Evolutionary conservation across 2,797 vertebrate species (phyloP).

Genomic region (Melopsittacus undulatus): DNA sequence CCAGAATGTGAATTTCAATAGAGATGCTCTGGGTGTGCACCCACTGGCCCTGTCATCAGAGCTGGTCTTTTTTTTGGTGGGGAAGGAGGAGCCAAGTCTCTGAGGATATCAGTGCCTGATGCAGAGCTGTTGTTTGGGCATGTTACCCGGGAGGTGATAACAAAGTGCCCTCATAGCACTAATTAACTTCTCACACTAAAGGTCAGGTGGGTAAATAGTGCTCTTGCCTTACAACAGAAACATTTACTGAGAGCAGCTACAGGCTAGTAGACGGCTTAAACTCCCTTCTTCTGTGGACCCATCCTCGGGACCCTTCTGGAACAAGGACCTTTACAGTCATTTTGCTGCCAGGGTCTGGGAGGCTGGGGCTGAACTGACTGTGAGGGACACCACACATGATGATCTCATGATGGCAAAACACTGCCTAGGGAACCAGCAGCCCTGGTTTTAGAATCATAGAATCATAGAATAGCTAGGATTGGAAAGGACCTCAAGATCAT

Average conservation of each 20-base stretch:
- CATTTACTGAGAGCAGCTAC: background rate
- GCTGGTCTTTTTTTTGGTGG: background rate
- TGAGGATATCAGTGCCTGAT: background rate
- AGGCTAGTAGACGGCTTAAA: background rate
- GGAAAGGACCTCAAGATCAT: no score
- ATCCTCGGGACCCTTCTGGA: background rate
- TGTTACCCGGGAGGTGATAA: background rate
- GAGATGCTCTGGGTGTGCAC: background rate
- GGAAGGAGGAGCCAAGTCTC: background rate
- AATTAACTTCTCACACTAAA: background rate
- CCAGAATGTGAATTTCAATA: background rate
- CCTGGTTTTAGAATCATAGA: no score
- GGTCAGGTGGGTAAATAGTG: background rate
- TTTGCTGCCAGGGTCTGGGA: background rate
- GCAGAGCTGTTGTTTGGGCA: background rate
- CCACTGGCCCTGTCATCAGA: background rate
- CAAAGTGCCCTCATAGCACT: background rate
- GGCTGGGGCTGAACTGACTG: background rate
- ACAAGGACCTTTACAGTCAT: background rate
- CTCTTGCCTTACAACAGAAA: background rate
- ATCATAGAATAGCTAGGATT: no score
- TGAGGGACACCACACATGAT: background rate
- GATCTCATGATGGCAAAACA: background rate
- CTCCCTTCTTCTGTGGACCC: background rate
- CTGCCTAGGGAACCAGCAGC: background rate